Conservation (phyloP, 2,888 invertebrate species). For the Phyllotreta striolata region DNA sequence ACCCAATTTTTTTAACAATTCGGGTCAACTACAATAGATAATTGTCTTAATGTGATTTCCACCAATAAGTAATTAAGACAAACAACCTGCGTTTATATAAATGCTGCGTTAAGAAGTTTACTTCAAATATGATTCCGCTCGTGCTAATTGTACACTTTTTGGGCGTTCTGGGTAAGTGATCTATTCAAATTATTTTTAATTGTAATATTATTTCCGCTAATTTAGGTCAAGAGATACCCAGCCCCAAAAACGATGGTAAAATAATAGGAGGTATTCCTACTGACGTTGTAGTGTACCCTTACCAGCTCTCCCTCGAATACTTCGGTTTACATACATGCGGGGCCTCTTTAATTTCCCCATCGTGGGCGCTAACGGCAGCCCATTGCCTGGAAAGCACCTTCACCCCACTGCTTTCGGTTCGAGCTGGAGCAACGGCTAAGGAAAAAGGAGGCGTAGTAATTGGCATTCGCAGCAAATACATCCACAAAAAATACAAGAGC, state of each 20-base stretch:
- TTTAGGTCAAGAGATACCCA: constrained; percentile 4
- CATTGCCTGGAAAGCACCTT: constrained; percentile 38
- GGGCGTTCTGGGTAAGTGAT: constrained; percentile 11
- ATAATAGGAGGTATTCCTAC: constrained; percentile 40
- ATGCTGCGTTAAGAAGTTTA: neutral
- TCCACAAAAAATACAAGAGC: constrained; percentile 34
- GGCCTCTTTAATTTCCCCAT: constrained; percentile 40
- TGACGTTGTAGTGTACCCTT: constrained; percentile 35
- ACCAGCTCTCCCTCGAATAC: constrained; percentile 42
- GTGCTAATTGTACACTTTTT: neutral
- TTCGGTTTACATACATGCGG: constrained; percentile 41
- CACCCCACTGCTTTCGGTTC: constrained; percentile 21
- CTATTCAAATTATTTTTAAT: neutral
- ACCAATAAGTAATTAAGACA: constrained; percentile 5
- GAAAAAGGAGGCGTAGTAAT: constrained; percentile 39
- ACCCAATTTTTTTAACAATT: constrained; percentile 22
- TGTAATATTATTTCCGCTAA: neutral
- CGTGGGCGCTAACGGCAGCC: constrained; percentile 45
- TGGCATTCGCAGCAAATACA: constrained; percentile 26
- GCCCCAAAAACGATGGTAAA: constrained; percentile 25
- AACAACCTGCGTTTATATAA: constrained; percentile 15
- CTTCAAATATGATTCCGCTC: neutral
- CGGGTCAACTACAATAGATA: constrained; percentile 6
- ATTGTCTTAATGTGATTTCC: neutral
- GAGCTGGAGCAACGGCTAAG: constrained; percentile 38